Evolutionary conservation across 1,140 invertebrate genomes (phyloP).

Genomic region (Rhyzopertha dominica): DNA sequence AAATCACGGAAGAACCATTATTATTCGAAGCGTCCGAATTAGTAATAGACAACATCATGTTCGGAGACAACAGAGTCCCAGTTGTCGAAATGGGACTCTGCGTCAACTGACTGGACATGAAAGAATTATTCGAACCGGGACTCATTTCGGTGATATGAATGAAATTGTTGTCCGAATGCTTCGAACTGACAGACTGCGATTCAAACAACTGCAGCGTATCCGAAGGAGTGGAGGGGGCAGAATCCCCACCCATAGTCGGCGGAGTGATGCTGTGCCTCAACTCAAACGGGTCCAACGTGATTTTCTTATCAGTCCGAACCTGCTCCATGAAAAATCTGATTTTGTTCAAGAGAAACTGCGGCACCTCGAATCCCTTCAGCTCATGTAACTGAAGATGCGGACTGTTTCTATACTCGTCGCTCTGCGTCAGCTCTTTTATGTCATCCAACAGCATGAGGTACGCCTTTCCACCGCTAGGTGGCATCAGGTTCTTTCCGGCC

Average conservation of each 20-base stretch:
- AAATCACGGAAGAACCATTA: conserved; percentile 19
- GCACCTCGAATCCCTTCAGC: conserved; percentile 66
- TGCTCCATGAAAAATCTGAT: conserved; percentile 56
- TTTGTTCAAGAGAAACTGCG: conserved; percentile 67
- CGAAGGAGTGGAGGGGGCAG: conserved; percentile 36
- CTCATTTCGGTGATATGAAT: conserved; percentile 42
- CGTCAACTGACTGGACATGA: conserved; percentile 36
- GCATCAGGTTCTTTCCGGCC: conserved; percentile 67
- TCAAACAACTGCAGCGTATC: conserved; percentile 34
- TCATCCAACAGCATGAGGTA: conserved; percentile 78
- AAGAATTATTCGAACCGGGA: conserved; percentile 39
- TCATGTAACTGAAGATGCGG: conserved; percentile 60
- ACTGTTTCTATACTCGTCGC: conserved; percentile 67
- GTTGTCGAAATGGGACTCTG: conserved; percentile 24
- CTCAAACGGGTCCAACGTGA: conserved; percentile 35
- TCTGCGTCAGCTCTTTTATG: conserved; percentile 65
- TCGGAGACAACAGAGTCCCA: conserved; percentile 26
- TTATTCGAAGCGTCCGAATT: conserved; percentile 20
- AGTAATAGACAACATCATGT: conserved; percentile 27
- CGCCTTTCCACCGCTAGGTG: conserved; percentile 71
- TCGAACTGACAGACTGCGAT: conserved; percentile 31
- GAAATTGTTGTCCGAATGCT: conserved; percentile 38
- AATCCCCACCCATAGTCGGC: conserved; percentile 26
- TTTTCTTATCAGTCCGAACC: conserved; percentile 38
- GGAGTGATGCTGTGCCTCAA: conserved; percentile 39